Conservation (phyloP, 2,888 invertebrate species). For the Capitulum mitella region DNA sequence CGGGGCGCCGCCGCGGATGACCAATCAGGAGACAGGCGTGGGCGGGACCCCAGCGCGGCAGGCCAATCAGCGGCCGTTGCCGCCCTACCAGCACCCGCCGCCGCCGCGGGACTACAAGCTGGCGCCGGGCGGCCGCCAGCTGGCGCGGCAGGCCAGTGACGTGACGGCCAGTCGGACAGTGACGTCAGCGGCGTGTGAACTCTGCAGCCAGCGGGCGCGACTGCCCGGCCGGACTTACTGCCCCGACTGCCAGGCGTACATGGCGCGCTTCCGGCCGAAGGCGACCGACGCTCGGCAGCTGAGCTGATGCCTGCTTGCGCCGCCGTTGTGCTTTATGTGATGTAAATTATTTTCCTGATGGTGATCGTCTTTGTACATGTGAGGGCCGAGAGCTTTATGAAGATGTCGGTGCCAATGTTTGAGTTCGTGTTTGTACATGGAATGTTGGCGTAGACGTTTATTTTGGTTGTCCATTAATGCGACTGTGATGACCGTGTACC, state of each 20-base stretch:
- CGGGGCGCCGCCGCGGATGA: neutral
- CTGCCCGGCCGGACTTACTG: slow-evolving; percentile 73
- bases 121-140: neutral
- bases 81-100: slow-evolving; percentile 59
- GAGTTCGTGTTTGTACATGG: neutral
- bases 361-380: neutral
- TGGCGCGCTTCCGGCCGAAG: slow-evolving; percentile 70
- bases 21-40: neutral
- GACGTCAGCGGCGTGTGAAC: slow-evolving; percentile 59
- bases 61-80: slow-evolving; percentile 38
- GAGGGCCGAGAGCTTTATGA: neutral
- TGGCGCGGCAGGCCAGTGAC: slow-evolving; percentile 28
- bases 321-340: neutral
- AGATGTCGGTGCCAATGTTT: too few species aligned
- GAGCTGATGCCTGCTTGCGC: neutral
- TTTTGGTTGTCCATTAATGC: neutral
- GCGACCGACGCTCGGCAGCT: neutral
- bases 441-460: neutral
- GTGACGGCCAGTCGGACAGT: slow-evolving; percentile 37
- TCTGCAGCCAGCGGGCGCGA: slow-evolving; percentile 78
- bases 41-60: neutral
- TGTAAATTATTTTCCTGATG: neutral
- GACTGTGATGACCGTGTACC: neutral
- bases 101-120: slow-evolving; percentile 46
- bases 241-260: slow-evolving; percentile 84